Conservation (phyloP, 2,888 invertebrate species). For the Drosophila fungiperda region DNA sequence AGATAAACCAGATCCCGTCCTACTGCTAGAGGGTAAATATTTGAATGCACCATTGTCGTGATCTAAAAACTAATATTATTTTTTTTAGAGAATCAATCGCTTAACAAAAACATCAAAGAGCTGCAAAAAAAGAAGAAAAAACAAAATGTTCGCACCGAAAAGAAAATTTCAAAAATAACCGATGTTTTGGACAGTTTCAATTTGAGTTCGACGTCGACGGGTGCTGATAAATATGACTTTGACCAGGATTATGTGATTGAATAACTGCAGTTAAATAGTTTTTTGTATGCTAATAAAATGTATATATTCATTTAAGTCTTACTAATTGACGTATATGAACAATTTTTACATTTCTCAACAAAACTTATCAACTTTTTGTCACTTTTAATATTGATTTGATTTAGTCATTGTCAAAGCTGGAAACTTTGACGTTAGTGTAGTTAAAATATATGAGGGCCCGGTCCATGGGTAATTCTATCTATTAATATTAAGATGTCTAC, state of each 20-base stretch:
- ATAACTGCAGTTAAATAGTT: slow-evolving; percentile 39
- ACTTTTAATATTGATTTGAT: neutral
- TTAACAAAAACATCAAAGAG: slow-evolving; percentile 87
- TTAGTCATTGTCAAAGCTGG: neutral
- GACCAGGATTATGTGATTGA: slow-evolving; percentile 82
- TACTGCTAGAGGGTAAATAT: slow-evolving; percentile 88
- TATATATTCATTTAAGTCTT: slow-evolving; percentile 2
- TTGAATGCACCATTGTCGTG: neutral
- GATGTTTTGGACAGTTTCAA: slow-evolving; percentile 87
- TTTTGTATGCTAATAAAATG: slow-evolving; percentile 16
- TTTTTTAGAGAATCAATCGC: slow-evolving; percentile 85
- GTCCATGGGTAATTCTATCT: neutral
- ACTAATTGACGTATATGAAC: neutral
- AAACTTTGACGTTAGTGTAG: neutral
- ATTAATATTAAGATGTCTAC: neutral
- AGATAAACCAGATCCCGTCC: slow-evolving; percentile 87
- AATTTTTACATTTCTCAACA: neutral
- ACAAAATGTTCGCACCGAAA: slow-evolving; percentile 87
- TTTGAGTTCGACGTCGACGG: slow-evolving; percentile 55
- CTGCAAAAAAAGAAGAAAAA: slow-evolving; percentile 87
- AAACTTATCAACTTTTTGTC: neutral
- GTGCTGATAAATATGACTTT: slow-evolving; percentile 83
- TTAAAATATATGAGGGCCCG: neutral
- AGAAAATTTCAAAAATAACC: slow-evolving; percentile 88
- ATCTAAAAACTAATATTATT: neutral